Base-by-base conservation (phyloP, 2,797 vertebrate genomes). In the Catamblyrhynchus diadema region DNA sequence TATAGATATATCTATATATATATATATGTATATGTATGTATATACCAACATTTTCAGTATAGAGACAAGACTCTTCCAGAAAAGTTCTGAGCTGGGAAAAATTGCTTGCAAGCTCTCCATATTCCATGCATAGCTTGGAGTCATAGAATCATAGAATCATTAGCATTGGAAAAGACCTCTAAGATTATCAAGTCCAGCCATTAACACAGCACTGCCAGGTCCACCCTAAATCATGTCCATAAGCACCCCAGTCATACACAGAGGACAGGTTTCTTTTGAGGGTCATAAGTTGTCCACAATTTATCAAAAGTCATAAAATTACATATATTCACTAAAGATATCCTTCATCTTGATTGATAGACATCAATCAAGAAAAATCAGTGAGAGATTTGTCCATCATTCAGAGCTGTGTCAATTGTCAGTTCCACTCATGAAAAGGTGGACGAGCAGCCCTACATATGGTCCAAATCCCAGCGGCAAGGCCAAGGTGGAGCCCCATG, bases 151-250 rank as follows among this genome's bases (percentile, higher is more conserved):
- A 41, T 24, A 25, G 41, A 64, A 16, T 37, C 8, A 28, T 20
- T 17, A 28, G 5, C 16, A 21, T 14, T 65, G 17, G 24, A 65
- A 57, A 57, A 71, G 23, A n/a, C 23, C 15, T 71, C 23, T 44
- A 7, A 64, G 23, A 37, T 50, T n/a, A n/a, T 24, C 0, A 0
- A 54, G 37, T 32, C 6, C 33, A 61, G 4, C 12, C 22, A 56
- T 20, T 62, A 9, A 48, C 2, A 30, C 8, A 42, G 18, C 37
- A 14, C 59, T 24, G 19, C 44, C 28, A 33, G 23, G 13, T 37
- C 44, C 20, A 8, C 50, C 7, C 28, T 21, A 37, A 80, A 39
- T 19, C 16, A 12, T 17, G 23, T 57, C n/a, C 51, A n/a, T 23
- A 37, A 64, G 8, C 16, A 57, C 14, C 42, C 24, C 23, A 78